These are phyloP conservation scores for Hydrocynus forskahlii DNA, from an alignment of 2,797 vertebrate genomes.

Conservation along the genomic window DNA sequence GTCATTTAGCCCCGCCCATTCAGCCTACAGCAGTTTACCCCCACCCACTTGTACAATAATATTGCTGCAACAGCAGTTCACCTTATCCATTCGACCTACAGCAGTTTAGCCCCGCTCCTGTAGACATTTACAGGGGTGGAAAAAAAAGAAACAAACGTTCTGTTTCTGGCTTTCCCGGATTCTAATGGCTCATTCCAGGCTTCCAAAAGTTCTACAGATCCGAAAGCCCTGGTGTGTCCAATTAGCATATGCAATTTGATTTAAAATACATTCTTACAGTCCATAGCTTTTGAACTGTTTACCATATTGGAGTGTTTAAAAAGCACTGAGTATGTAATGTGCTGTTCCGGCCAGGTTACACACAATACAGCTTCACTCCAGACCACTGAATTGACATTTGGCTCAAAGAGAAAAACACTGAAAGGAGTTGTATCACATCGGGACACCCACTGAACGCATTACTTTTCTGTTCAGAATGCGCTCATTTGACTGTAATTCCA, in stretches of 20 bases:
- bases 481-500: not conserved
- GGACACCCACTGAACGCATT: not conserved
- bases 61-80: not conserved
- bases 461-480: not conserved
- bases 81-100: not conserved
- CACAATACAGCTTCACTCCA: not conserved
- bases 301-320: not conserved
- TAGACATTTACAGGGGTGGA: not conserved
- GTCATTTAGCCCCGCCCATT: no score
- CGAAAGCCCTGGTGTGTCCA: no score
- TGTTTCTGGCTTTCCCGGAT: no score
- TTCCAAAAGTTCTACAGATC: no score
- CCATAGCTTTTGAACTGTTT: not conserved
- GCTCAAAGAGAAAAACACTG: not conserved
- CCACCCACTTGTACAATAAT: no score
- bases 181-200: no score
- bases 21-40: no score
- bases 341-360: no score
- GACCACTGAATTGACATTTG: not conserved
- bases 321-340: not conserved
- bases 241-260: no score
- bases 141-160: no score
- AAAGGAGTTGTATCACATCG: not conserved
- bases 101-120: not conserved
- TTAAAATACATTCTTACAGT: no score